A percentile compares a stretch with the other conserved stretches of the same genome.
Conservation (phyloP, 2,888 invertebrate species). For the Melanostoma scalare region DNA sequence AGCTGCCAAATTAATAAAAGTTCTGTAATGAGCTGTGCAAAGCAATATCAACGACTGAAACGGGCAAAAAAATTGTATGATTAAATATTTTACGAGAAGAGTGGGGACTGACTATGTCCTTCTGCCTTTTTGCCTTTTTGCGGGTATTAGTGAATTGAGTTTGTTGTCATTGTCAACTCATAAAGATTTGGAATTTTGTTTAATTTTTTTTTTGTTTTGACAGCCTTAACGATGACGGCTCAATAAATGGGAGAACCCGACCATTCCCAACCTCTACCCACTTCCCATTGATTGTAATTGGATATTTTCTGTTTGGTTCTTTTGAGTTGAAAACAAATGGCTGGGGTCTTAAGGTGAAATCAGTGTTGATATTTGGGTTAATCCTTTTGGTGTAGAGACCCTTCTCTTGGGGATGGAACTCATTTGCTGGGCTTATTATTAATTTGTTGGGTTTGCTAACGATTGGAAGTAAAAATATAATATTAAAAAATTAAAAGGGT, state of each 20-base stretch:
- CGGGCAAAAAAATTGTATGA: conserved; percentile 20
- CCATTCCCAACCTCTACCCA: neutral
- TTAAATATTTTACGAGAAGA: conserved; percentile 62
- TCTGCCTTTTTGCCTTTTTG: conserved; percentile 8
- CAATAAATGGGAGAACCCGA: conserved; percentile 23
- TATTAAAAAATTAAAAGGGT: neutral
- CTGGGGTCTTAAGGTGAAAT: conserved; percentile 38
- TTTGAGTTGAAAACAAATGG: conserved; percentile 20
- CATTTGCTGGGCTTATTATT: conserved; percentile 61
- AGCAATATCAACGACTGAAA: conserved; percentile 17
- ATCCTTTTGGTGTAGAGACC: conserved; percentile 47
- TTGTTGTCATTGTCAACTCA: conserved; percentile 61
- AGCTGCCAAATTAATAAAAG: conserved; percentile 64
- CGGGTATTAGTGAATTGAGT: conserved; percentile 56
- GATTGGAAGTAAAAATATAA: conserved; percentile 22
- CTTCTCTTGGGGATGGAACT: conserved; percentile 36
- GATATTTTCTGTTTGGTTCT: conserved; percentile 12
- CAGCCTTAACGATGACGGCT: neutral
- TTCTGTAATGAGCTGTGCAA: conserved; percentile 65
- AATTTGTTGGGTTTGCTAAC: conserved; percentile 57
- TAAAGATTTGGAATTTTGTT: conserved; percentile 56
- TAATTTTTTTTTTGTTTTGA: conserved; percentile 29
- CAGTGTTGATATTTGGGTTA: conserved; percentile 61
- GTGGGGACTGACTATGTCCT: neutral
- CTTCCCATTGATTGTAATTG: conserved; percentile 36